These are phyloP conservation scores for Cataglyphis rosenhaueri DNA, from an alignment of 2,888 invertebrate species.

Conservation along the genomic window DNA sequence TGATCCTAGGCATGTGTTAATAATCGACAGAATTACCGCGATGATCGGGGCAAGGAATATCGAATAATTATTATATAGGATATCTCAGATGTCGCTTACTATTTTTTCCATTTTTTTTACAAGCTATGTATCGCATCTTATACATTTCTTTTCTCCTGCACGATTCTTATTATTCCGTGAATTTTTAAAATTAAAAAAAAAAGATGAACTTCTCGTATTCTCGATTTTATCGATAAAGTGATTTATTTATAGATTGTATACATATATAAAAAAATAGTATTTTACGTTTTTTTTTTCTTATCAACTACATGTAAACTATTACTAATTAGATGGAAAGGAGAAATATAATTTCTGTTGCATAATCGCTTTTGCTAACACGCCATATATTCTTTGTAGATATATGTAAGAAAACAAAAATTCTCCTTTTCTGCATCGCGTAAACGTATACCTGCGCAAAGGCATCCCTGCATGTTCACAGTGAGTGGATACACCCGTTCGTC, in stretches of 20 bases:
- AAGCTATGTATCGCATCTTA: not conserved
- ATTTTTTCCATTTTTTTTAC: constrained; percentile 4
- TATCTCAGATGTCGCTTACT: not conserved
- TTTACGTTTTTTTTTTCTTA: not conserved
- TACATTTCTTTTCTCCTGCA: not conserved
- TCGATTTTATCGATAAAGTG: not conserved
- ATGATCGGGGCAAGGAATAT: constrained; percentile 41
- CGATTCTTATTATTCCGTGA: not conserved
- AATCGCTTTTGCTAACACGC: not conserved
- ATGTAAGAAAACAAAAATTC: not conserved
- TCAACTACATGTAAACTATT: not conserved
- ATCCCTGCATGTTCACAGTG: constrained; percentile 41
- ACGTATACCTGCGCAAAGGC: constrained; percentile 4
- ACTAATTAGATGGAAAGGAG: not conserved
- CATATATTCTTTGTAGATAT: not conserved
- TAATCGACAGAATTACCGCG: constrained; percentile 52
- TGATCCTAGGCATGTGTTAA: constrained; percentile 55
- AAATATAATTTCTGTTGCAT: not conserved
- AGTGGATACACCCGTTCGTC: constrained; percentile 61
- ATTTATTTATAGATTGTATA: not conserved
- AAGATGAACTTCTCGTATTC: not conserved
- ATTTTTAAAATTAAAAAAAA: not conserved
- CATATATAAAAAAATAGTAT: not conserved
- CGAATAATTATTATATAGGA: constrained; percentile 42
- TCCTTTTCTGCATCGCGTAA: constrained; percentile 13